Evolutionary conservation across 2,797 vertebrate species (phyloP).

Genomic region (Poecilia gillii): DNA sequence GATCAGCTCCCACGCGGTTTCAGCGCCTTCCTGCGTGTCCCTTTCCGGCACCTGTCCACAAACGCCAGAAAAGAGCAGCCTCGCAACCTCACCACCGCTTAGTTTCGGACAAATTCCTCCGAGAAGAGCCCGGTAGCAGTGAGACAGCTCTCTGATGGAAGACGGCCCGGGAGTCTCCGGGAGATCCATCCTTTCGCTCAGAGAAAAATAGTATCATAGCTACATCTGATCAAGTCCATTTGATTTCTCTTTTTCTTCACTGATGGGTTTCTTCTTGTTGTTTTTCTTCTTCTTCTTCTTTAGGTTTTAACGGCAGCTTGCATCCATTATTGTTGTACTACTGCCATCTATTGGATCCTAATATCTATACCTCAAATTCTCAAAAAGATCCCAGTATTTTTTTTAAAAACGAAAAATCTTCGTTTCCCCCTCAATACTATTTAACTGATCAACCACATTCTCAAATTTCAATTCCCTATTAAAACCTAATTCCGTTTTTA

Average conservation of each 20-base stretch:
- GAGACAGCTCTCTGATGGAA: rapidly evolving
- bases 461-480: too few relatives aligned
- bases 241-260: background rate
- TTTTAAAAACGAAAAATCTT: too few relatives aligned
- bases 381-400: too few relatives aligned
- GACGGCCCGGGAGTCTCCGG: rapidly evolving
- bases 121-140: constrained; percentile 74
- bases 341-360: too few relatives aligned
- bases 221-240: background rate
- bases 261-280: background rate
- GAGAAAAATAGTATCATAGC: background rate
- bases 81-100: constrained; percentile 61
- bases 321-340: too few relatives aligned
- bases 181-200: constrained; percentile 12
- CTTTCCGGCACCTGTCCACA: background rate
- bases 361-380: too few relatives aligned
- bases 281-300: background rate
- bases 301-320: too few relatives aligned
- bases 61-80: constrained; percentile 41
- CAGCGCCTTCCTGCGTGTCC: background rate
- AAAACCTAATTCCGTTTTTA: too few relatives aligned
- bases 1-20: constrained; percentile 30
- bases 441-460: too few relatives aligned
- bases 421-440: too few relatives aligned
- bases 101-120: constrained; percentile 60